These are phyloP conservation scores for Cantharis flavilabris DNA, from an alignment of 2,888 invertebrate species.

Conservation along the genomic window DNA sequence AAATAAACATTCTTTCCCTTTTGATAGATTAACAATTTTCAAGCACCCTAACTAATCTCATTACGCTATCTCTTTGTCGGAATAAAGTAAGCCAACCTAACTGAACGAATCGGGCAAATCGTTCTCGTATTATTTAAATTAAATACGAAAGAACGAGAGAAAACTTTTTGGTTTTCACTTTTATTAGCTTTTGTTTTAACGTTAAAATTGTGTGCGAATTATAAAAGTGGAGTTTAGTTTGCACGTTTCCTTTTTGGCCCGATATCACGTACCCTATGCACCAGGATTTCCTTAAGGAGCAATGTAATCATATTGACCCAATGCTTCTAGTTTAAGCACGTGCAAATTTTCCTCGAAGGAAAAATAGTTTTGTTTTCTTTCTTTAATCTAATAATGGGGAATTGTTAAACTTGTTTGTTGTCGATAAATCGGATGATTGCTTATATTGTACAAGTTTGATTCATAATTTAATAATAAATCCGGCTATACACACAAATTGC, in stretches of 20 bases:
- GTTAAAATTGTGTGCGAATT: background rate
- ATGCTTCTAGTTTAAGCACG: background rate
- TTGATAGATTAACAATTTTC: background rate
- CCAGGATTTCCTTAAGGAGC: slow-evolving; percentile 21
- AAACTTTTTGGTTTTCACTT: background rate
- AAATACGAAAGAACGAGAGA: background rate
- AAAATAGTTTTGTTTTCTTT: background rate
- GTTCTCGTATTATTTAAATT: background rate
- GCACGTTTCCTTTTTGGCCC: background rate
- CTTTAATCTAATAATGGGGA: background rate
- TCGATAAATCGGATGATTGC: background rate
- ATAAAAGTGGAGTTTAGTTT: background rate
- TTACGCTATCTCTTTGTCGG: background rate
- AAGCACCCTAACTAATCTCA: background rate
- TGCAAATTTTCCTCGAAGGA: background rate
- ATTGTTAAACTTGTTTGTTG: background rate
- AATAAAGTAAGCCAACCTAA: background rate
- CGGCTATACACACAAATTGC: slow-evolving; percentile 31
- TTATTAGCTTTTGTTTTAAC: background rate
- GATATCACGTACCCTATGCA: slow-evolving; percentile 20
- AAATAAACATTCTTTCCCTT: background rate
- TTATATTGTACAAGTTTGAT: slow-evolving; percentile 15
- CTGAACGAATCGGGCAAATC: background rate
- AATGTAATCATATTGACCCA: slow-evolving; percentile 9
- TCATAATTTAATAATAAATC: slow-evolving; percentile 27